Percentiles rank a stretch among this genome's conserved stretches.
These are phyloP conservation scores for Miltochrista miniata DNA, from an alignment of 2,888 invertebrate genomes.

Conservation along the genomic window DNA sequence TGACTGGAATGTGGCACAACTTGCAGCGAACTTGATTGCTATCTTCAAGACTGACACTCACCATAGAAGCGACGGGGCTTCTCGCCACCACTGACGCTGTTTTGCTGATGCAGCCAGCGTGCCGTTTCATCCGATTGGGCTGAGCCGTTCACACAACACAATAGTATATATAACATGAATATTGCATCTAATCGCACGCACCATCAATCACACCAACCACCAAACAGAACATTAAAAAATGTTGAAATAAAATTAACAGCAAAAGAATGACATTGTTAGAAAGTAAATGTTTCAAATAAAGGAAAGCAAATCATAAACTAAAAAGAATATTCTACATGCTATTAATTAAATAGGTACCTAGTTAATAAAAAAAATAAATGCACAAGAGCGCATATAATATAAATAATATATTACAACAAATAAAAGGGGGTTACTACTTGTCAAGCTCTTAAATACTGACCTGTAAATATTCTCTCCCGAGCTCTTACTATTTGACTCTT, in stretches of 20 bases:
- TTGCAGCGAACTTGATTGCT: slow-evolving; percentile 29
- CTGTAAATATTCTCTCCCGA: slow-evolving; percentile 92
- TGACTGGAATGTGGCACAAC: slow-evolving; percentile 37
- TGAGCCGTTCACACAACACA: slow-evolving; percentile 82
- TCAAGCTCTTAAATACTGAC: slow-evolving; percentile 75
- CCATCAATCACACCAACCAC: slow-evolving; percentile 78
- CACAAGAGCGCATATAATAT: slow-evolving; percentile 13
- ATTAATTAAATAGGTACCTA: not conserved
- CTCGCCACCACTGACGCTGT: slow-evolving; percentile 59
- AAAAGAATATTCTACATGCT: not conserved
- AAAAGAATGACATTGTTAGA: slow-evolving; percentile 41
- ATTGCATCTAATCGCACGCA: slow-evolving; percentile 79
- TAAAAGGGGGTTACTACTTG: slow-evolving; percentile 13
- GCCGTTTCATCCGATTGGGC: slow-evolving; percentile 80
- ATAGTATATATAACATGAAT: slow-evolving; percentile 83
- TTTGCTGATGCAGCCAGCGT: slow-evolving; percentile 76
- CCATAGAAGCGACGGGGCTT: slow-evolving; percentile 80
- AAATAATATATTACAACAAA: slow-evolving; percentile 9
- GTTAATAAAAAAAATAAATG: slow-evolving; percentile 15
- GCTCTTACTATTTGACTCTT: slow-evolving; percentile 90
- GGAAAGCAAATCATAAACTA: slow-evolving; percentile 24
- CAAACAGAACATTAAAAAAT: slow-evolving; percentile 77
- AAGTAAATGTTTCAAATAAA: slow-evolving; percentile 15
- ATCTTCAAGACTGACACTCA: slow-evolving; percentile 52
- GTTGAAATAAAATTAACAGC: slow-evolving; percentile 52